A percentile compares a stretch with the other conserved stretches of the same genome.
Conservation (phyloP, 2,113 vertebrate genomes). For the Leptobrachium ailaonicum region DNA sequence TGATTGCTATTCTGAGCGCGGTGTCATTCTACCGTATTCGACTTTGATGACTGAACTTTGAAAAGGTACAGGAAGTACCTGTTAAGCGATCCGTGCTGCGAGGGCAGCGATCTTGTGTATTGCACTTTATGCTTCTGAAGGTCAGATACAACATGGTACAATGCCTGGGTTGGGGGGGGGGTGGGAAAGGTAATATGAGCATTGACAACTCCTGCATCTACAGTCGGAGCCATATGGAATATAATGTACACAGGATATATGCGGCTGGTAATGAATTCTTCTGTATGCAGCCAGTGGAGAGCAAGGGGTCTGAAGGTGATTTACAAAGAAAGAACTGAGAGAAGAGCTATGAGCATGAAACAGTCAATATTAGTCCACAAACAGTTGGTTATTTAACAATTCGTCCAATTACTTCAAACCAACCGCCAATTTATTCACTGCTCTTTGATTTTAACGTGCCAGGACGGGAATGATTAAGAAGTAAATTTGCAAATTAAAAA, state of each 20-base stretch:
- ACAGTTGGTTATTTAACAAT: constrained; percentile 41
- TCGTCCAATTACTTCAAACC: constrained; percentile 29
- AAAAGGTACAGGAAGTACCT: constrained; percentile 23
- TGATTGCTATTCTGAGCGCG: neutral
- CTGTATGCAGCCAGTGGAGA: neutral
- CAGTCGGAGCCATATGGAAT: neutral
- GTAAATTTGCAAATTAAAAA: neutral
- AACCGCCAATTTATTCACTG: constrained; percentile 8
- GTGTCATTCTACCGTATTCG: neutral
- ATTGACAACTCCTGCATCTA: constrained; percentile 21
- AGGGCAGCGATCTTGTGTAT: constrained; percentile 5
- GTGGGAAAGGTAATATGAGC: constrained; percentile 28
- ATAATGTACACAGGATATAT: neutral
- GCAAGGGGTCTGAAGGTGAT: constrained; percentile 24
- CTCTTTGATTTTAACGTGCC: constrained; percentile 7
- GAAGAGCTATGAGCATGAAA: constrained; percentile 42
- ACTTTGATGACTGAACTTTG: constrained; percentile 19
- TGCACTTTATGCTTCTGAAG: constrained; percentile 11
- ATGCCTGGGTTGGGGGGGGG: neutral
- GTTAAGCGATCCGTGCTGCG: constrained; percentile 13
- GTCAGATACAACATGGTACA: constrained; percentile 13
- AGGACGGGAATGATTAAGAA: constrained; percentile 2
- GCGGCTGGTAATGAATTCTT: constrained; percentile 5
- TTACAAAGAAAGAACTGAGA: constrained; percentile 9
- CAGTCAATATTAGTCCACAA: constrained; percentile 36